These are phyloP conservation scores for Girardinus metallicus DNA, from an alignment of 2,797 vertebrate genomes.

Conservation along the genomic window DNA sequence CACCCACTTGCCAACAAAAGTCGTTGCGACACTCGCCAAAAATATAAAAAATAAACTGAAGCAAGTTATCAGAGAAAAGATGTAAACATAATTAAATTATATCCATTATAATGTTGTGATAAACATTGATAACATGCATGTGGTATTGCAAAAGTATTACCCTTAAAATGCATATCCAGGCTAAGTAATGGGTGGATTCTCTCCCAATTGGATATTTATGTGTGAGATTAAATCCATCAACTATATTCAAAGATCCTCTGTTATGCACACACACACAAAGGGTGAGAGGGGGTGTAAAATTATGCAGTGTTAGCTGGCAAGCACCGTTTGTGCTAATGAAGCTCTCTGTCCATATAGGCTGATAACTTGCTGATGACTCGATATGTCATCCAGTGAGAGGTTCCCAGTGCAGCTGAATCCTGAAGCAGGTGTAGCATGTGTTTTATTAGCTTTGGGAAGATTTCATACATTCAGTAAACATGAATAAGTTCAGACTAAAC, in stretches of 20 bases:
- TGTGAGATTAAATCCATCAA: constrained; percentile 32
- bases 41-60: constrained; percentile 15
- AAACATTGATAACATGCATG: too few species aligned
- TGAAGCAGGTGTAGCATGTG: constrained; percentile 58
- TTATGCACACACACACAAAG: constrained; percentile 35
- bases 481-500: constrained; percentile 5
- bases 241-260: constrained; percentile 30
- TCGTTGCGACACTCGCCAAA: constrained; percentile 11
- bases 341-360: constrained; percentile 74
- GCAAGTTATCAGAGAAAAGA: background rate
- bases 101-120: background rate
- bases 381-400: constrained; percentile 66
- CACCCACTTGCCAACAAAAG: constrained; percentile 26
- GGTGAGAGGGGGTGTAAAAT: constrained; percentile 73
- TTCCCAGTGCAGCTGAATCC: constrained; percentile 61
- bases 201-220: constrained; percentile 5
- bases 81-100: constrained; percentile 16
- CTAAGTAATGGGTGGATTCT: constrained; percentile 16
- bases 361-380: constrained; percentile 77
- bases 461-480: background rate
- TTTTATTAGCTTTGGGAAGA: constrained; percentile 35
- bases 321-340: constrained; percentile 75
- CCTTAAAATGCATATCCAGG: background rate
- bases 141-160: background rate
- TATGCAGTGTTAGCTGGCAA: constrained; percentile 74